Conservation (phyloP, 2,113 vertebrate genomes). For the Rattus norvegicus region DNA sequence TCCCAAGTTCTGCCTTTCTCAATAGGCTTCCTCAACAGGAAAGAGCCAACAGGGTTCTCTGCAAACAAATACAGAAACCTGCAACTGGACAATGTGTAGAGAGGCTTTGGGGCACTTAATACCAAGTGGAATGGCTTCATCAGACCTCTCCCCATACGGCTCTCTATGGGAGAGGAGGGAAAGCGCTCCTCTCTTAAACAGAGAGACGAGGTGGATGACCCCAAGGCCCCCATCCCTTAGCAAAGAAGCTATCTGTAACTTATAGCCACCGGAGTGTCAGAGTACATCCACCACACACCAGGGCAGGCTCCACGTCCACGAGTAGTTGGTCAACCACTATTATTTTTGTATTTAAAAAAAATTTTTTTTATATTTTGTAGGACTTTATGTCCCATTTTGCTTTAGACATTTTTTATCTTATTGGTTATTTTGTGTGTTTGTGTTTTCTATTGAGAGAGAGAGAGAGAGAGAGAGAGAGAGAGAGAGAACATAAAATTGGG, state of each 20-base stretch:
- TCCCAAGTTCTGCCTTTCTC: background rate
- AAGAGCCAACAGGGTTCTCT: background rate
- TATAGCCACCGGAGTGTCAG: background rate
- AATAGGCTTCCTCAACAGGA: background rate
- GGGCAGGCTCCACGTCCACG: background rate
- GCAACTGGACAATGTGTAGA: background rate
- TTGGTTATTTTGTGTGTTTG: background rate
- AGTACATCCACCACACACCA: background rate
- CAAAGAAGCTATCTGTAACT: background rate
- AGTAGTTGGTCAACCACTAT: background rate
- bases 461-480: background rate
- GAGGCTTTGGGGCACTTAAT: background rate
- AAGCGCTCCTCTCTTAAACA: too few species aligned
- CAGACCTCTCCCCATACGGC: background rate
- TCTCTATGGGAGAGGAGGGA: background rate
- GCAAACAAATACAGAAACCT: background rate
- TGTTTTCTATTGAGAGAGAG: background rate
- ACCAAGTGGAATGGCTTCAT: background rate
- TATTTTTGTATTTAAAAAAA: background rate
- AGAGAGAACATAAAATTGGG: background rate
- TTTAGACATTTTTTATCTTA: background rate
- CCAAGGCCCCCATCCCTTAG: background rate
- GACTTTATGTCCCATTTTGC: background rate
- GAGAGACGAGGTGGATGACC: background rate
- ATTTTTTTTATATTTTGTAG: background rate